Base-by-base conservation (phyloP, 30 jellyfish, hydroid and myxozoan species). In the Aurelia aurita region DNA sequence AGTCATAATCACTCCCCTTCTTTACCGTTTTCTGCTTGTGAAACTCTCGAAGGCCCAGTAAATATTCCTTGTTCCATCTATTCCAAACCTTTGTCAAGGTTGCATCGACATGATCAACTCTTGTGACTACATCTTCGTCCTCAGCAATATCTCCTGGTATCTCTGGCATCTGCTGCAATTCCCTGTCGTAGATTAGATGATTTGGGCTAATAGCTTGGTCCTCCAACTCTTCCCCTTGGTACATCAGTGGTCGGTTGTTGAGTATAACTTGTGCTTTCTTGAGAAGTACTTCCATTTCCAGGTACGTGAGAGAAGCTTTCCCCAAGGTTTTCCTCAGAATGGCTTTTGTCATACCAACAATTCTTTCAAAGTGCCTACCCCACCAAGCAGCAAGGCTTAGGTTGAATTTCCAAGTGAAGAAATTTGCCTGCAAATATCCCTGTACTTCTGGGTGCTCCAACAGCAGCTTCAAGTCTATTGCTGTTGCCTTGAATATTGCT, bases 181-280 rank as follows among this genome's bases (percentile, higher is more conserved):
- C 5, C 11, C 57, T 85, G 0, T 84, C 84, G 32, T 0, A 78
- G 2, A 78, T 78, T 25, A 78, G 68, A 21, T 78, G 84, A 25
- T 78, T 78, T 78, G 89, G 89, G 8, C 84, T 78, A 85, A 78
- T 1, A 1, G 18, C 23, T 46, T 78, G 84, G 1, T 78, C 79
- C 25, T 78, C 89, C 2, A 78, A 19, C 13, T 57, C 89, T 28
- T 78, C 89, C 16, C 89, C 89, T 43, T 78, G 80, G 28, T 78
- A 61, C 5, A 20, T 1, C 46, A 59, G 45, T 13, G 82, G 89
- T 15, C 82, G 73, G 39, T 31, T 31, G 39, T 31, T 31, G 2
- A 31, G 3, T 2, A 55, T 75, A 0, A 62, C 87, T 57, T 75
- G 87, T 3, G 79, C 26, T 25, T 53, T 75, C 76, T 53, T 57